Evolutionary conservation across 2,113 vertebrate genomes (phyloP), one percentile per base, ranked within the genome.

Genomic region (Myrmecobius fasciatus): DNA sequence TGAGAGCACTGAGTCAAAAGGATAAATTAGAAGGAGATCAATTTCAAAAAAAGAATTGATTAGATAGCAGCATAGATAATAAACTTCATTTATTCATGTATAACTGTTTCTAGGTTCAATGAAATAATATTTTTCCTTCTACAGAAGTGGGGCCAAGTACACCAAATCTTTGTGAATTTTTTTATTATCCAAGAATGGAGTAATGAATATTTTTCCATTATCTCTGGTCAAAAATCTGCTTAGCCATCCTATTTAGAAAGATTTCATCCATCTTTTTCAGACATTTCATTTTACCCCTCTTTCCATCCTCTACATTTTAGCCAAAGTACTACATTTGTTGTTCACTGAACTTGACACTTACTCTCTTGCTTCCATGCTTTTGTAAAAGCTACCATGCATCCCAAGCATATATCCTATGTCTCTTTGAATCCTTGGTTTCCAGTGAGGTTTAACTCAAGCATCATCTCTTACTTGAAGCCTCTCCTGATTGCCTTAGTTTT

Each of bases 91-190:
- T 83, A 22, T 43, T 11, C 67, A 83, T n/a, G 1, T 43, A 6
- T 43, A 43, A n/a, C 36, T 83, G 5, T 43, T 43, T 75, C 67
- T 83, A 43, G 17, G 36, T 43, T 83, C 67, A 83, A 43, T 22
- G 67, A 22, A 83, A 83, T 43, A 83, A 43, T 67, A 51, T 22
- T 90, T 75, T 95, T 91, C 36, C 43, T 94, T 93, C 52, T 92
- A 43, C 93, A 90, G 46, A 93, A 95, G 54, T 48, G 4, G 90
- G 89, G 25, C 0, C 52, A 22, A 94, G 90, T 46, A 47, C 53
- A 43, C 88, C 47, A 93, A 56, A 75, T 26, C 0, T 51, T 1
- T 31, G 49, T 54, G 5, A 94, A 56, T 67, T 17, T 60, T 48
- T 12, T 22, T 92, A 8, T 54, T 91, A 49, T 3, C 11, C 11